phyloP scores from a whole-genome alignment of 2,888 invertebrate species.

The Drosophila monieri region DNA sequence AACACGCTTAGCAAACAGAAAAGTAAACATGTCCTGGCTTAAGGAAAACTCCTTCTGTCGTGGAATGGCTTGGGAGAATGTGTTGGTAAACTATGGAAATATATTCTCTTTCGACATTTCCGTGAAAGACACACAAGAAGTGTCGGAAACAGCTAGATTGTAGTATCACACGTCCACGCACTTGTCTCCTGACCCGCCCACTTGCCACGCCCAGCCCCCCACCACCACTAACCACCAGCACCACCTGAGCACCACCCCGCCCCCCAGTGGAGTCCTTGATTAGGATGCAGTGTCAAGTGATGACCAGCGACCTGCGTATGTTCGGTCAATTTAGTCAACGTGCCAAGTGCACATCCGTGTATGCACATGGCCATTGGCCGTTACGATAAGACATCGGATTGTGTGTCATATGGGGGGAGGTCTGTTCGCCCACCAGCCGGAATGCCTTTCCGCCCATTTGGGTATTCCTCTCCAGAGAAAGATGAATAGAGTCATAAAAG shows the following conservation, averaged over 20 bases:
- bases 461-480: conserved; percentile 1
- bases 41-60: not conserved
- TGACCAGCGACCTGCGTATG: conserved; percentile 32
- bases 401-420: conserved; percentile 13
- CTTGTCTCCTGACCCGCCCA: conserved; percentile 19
- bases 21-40: not conserved
- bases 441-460: not conserved
- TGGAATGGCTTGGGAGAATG: conserved; percentile 10
- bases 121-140: conserved; percentile 26
- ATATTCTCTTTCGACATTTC: conserved; percentile 38
- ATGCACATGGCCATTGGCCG: conserved; percentile 71
- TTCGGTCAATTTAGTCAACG: conserved; percentile 39
- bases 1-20: not conserved
- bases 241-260: too few relatives aligned
- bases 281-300: conserved; percentile 62
- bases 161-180: conserved; percentile 40
- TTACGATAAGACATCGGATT: conserved; percentile 20
- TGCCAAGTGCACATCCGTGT: conserved; percentile 53
- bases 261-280: conserved; percentile 49
- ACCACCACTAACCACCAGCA: not conserved
- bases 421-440: not conserved
- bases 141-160: conserved; percentile 31
- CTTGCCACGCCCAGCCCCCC: not conserved
- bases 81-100: conserved; percentile 63
- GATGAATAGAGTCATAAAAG: conserved; percentile 58